Evolutionary conservation across 2,888 invertebrate species (phyloP), one percentile per base, ranked within the genome.

Genomic region (Leucophora obtusa): DNA sequence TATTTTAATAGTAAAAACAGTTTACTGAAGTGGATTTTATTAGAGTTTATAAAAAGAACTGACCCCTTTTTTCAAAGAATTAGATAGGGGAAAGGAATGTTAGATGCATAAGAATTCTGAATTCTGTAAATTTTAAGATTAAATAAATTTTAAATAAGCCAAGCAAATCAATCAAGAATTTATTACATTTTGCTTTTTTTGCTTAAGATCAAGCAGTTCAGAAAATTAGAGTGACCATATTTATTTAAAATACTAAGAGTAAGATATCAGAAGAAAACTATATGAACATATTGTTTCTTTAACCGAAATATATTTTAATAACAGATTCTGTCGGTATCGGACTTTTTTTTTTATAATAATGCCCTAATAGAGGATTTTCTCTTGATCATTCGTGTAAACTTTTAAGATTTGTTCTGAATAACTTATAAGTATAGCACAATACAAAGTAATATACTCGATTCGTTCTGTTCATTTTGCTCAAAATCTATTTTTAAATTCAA

Each of bases 141-240:
- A 66, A 54, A 43, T 66, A 43, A 66, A 17, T 66, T 56, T 18
- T n/a, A 54, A 66, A 56, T 43, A 18, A 56, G 15, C 54, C 66
- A 66, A 56, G 66, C 66, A 43, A 54, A 66, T 66, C 66, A 66
- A 66, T 66, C 66, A 66, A 17, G 54, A 54, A 66, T 56, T 66
- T 53, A 66, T 66, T 56, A 54, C 28, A 7, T 28, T 28, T 54
- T 17, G n/a, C 43, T 43, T 54, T 17, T 14, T 54, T 9, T 47
- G 14, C 33, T 65, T 53, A 65, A 54, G 53, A 53, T 35, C 38
- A 38, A 14, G 38, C 65, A 65, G 38, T 53, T 65, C 35, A 54
- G 7, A 18, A 35, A 3, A 53, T 43, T 35, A 24, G 15, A 17
- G 66, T 66, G 66, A 11, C 66, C 66, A 43, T 17, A 66, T 38